Evolutionary conservation across 2,888 invertebrate species (phyloP), one percentile per base, ranked within the genome.

Genomic region (Heliconius ismenius): DNA sequence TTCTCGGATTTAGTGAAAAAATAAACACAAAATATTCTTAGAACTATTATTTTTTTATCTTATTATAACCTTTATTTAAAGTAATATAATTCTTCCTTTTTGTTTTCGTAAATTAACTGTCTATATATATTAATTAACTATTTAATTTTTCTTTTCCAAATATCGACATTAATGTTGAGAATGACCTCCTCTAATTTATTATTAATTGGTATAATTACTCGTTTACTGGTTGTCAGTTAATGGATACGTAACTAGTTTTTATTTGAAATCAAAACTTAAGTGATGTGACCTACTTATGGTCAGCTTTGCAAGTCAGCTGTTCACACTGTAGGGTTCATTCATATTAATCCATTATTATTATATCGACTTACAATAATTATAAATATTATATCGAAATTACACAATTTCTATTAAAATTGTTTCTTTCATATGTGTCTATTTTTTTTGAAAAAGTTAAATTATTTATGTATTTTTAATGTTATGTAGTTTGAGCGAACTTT

Each of bases 171-270:
- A 58, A 49, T 49, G 32, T 9, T 54, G n/a, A n/a, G 13, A 58
- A 58, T 58, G 39, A 67, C 70, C n/a, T 70, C 54, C 28, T 32
- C 28, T 49, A 69, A 54, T 69, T 32, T n/a, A n/a, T 54, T 70
- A 70, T 58, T 70, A 32, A 70, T 70, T 24, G 24, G 15, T 21
- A 36, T 70, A 58, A 70, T 70, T 70, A 70, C n/a, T 58, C 7
- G 4, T 67, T 43, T 36, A 70, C 70, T 70, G 58, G 28, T 58
- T 70, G 58, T n/a, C 58, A 36, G 70, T 70, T 70, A 58, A 70
- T 70, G 58, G 70, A 24, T 70, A 36, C 3, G 70, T 70, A 58
- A 70, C 58, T 21, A 58, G 32, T 58, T 70, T n/a, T 32, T 32
- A 49, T 54, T 70, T 58, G 15, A 36, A 28, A 65, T 26, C 21